Evolutionary conservation across 2,113 vertebrate genomes (phyloP).

Genomic region (Equus przewalskii): DNA sequence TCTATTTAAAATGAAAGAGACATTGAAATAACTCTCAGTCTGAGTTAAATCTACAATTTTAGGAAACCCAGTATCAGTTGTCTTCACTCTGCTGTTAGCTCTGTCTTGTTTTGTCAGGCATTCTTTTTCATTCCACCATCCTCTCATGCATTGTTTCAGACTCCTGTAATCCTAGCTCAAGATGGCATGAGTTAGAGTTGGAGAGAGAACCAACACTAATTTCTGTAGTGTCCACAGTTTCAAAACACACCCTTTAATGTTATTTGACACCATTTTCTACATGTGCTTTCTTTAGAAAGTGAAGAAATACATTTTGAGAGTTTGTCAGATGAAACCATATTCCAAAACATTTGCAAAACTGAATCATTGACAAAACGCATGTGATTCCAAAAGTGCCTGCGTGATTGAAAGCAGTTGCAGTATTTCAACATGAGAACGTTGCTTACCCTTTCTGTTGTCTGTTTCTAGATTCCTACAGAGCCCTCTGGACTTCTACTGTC

Average conservation of each 20-base stretch:
- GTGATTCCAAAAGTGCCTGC: slow-evolving; percentile 59
- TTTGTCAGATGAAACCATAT: slow-evolving; percentile 71
- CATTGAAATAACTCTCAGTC: background rate
- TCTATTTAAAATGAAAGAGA: slow-evolving; percentile 32
- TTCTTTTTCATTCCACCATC: slow-evolving; percentile 6
- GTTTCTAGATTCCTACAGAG: background rate
- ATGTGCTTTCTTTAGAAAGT: slow-evolving; percentile 66
- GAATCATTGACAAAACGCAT: slow-evolving; percentile 65
- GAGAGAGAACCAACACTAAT: background rate
- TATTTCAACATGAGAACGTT: slow-evolving; percentile 12
- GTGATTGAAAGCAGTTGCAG: slow-evolving; percentile 75
- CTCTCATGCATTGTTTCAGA: slow-evolving; percentile 31
- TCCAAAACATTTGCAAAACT: slow-evolving; percentile 70
- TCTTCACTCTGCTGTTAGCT: background rate
- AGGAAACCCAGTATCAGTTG: background rate
- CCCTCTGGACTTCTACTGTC: background rate
- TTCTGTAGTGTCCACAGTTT: slow-evolving; percentile 50
- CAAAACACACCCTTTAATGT: slow-evolving; percentile 52
- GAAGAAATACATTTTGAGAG: slow-evolving; percentile 53
- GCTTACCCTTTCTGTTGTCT: background rate
- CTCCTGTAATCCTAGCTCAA: slow-evolving; percentile 5
- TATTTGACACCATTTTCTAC: slow-evolving; percentile 64
- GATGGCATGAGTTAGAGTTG: slow-evolving; percentile 33
- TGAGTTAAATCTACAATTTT: background rate
- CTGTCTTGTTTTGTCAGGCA: background rate